Evolutionary conservation across 2,888 invertebrate genomes (phyloP), one percentile per base, ranked within the genome.

Genomic region (Coleophora flavipennella): DNA sequence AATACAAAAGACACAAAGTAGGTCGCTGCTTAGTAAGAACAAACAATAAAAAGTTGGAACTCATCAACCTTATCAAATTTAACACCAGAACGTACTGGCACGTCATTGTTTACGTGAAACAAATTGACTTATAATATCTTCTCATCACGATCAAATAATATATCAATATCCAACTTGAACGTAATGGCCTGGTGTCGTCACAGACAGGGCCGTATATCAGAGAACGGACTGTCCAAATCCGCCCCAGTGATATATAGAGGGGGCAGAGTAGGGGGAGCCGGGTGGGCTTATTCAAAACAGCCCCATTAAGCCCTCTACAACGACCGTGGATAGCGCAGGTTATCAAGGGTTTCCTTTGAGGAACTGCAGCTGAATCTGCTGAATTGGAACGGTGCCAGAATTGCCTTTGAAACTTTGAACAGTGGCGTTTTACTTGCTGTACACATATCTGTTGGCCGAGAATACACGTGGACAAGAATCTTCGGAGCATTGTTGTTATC

Each of bases 321-420:
- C 51, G 41, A 45, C 60, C 59, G 63, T 69, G 72, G 69, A 66
- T 63, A 61, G 51, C 51, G 52, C 62, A 68, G 61, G 63, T 68
- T 72, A 69, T 72, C 67, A 66, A 64, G 59, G 62, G 61, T 64
- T 67, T 66, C 65, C 61, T 63, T 58, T 53, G 59, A 62, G 56
- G 59, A 62, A 62, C 53, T 62, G 59, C 59, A 67, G 53, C 52
- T 49, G 48, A 54, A 37, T 40, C 28, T 48, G 45, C 51, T 51
- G 50, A 58, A 55, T 67, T 79, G 78, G 73, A 62, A 42, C 41
- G 39, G 36, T 41, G 76, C 75, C 78, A 77, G 68, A 55, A 20
- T 20, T 20, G 20, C 20, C 20, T 6, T 20, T 6, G 20, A 20
- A 20, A 20, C 20, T 20, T 20, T 20, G 20, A 20, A 20, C 20